Base-by-base conservation (phyloP, 2,888 invertebrate species). In the Lycocerus yunnanus region DNA sequence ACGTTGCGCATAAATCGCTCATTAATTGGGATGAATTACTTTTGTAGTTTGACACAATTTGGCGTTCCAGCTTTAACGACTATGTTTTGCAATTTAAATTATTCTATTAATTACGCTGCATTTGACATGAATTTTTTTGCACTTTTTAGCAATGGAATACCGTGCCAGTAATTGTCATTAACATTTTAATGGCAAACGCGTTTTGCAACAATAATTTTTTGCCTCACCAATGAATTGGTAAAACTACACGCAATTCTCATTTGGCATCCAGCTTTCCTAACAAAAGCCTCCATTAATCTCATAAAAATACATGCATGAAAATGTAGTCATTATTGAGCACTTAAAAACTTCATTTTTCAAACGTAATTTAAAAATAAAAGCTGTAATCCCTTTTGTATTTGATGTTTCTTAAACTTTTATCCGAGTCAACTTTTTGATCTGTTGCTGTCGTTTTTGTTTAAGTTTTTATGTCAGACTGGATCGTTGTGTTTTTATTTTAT, bases 71-170 rank as follows among this genome's bases (percentile, higher is more conserved):
- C 75, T 75, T 71, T 75, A 75, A 75, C 73, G 72, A 72, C 73
- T 66, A 66, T 73, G 75, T 75, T 75, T 75, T 75, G 75, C 68
- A 70, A 75, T 75, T 75, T 73, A 75, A 73, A 75, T 75, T 75
- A 71, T 63, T 67, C 65, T 72, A 73, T 75, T 73, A 73, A 75
- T 75, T 75, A 75, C 72, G 27, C 75, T 75, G 75, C 75, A 75
- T 68, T 70, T 75, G 75, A 75, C 75, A 75, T 58, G 66, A 69
- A 63, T 69, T 66, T 24, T 69, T 69, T 67, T 67, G 61, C 61
- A n/a, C 61, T 63, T 63, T 18, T 43, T 5, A 6, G 43, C 43
- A n/a, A 43, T 5, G 13, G n/a, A 43, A 43, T n/a, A 43, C 43
- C 43, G 43, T 6, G n/a, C 6, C n/a, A n/a, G n/a, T 43, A 43